Base-by-base conservation (phyloP, 2,113 vertebrate genomes). In the Xenopus laevis region DNA sequence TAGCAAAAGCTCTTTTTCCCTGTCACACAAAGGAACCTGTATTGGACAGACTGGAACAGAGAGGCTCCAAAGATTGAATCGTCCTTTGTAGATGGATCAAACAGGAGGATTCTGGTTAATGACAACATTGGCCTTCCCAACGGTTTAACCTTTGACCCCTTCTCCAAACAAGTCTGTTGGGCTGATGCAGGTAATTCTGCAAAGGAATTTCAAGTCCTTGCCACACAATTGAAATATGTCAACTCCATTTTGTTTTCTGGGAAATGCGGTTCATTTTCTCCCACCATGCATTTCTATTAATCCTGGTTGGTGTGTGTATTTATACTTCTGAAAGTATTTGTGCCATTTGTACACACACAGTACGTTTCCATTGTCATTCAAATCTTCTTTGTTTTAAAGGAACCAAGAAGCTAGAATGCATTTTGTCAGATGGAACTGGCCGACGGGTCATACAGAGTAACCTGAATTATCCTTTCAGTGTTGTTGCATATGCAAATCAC, bases 21-120 rank as follows among this genome's bases (percentile, higher is more conserved):
- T n/a, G 21, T 21, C 58, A 77, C 78, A 72, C 78, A 72, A 80
- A 99, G 97, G 10, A 93, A 93, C 76, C 88, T 99, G 30, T 99
- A 94, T 79, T 99, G 97, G 97, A 98, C 97, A 0, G 97, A 99
- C 82, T 99, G 97, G 97, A 98, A 99, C 79, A 87, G 96, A 5
- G 97, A 99, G 81, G 95, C 94, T 16, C 97, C 97, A 0, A 99
- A 98, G 91, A 98, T 99, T 0, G 97, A 99, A 83, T 91, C 84
- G 0, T 89, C 94, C 0, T 87, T 92, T 0, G 91, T 97, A 82
- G 91, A 92, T 0, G 97, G 96, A 21, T 89, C 87, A 77, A 89
- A 93, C 84, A 89, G 97, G 79, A 88, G 88, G 78, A 92, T 98
- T 75, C 84, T 98, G 82, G 94, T 98, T 78, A 90, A 89, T 7